Percentiles rank a stretch among this genome's conserved stretches.
Evolutionary conservation across 2,113 vertebrate genomes (phyloP).

Genomic region (Gymnorhina tibicen): DNA sequence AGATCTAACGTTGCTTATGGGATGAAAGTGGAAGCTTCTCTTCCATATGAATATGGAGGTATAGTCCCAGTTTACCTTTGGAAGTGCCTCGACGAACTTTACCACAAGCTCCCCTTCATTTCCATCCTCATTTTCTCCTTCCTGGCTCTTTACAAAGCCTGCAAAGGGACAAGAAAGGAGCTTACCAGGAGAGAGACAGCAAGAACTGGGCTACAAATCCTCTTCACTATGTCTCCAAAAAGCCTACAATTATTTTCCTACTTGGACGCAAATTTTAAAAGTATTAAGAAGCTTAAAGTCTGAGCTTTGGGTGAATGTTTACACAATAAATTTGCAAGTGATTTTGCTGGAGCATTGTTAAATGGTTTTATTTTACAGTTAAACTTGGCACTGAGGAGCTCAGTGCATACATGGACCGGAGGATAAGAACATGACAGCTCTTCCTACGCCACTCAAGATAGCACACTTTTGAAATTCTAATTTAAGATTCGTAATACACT

Average conservation of each 20-base stretch:
- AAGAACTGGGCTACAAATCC: neutral
- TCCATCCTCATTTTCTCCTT: slow-evolving; percentile 89
- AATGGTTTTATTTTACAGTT: slow-evolving; percentile 42
- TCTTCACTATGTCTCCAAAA: neutral
- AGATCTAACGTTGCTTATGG: neutral
- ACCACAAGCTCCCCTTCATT: slow-evolving; percentile 86
- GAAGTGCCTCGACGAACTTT: slow-evolving; percentile 78
- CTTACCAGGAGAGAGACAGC: neutral
- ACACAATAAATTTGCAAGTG: neutral
- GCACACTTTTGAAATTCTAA: slow-evolving; percentile 77
- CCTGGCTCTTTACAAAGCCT: slow-evolving; percentile 92
- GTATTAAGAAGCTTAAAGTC: neutral
- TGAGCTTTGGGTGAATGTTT: slow-evolving; percentile 1
- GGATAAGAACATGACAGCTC: slow-evolving; percentile 70
- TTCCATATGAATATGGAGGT: neutral
- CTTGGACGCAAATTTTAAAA: neutral
- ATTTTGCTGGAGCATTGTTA: slow-evolving; percentile 21
- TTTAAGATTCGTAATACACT: slow-evolving; percentile 71
- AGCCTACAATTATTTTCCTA: neutral
- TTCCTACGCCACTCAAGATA: slow-evolving; percentile 75
- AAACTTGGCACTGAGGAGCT: slow-evolving; percentile 46
- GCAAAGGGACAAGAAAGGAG: neutral
- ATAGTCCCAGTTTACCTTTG: slow-evolving; percentile 78
- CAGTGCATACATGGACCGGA: slow-evolving; percentile 38
- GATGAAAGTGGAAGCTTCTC: neutral